phyloP scores from a whole-genome alignment of 2,113 vertebrate genomes.

The Pao palembangensis region DNA sequence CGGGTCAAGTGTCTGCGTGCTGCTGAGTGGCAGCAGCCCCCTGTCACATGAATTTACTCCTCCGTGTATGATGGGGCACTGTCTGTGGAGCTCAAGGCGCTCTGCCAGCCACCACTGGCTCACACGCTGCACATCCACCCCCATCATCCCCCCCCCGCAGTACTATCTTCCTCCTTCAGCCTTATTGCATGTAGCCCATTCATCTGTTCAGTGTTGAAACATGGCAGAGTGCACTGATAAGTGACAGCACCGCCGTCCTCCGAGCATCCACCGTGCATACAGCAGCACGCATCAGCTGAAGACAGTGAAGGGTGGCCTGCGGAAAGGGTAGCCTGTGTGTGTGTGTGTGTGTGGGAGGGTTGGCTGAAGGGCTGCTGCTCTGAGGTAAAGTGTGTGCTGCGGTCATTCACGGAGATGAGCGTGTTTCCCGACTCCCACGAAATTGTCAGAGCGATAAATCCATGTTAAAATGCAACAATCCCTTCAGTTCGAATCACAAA shows the following conservation, averaged over 20 bases:
- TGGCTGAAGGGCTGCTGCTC: slow-evolving; percentile 7
- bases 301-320: slow-evolving; percentile 19
- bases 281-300: slow-evolving; percentile 32
- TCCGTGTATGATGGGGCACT: slow-evolving; percentile 52
- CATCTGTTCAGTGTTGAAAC: slow-evolving; percentile 69
- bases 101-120: slow-evolving; percentile 15
- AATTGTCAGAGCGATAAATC: slow-evolving; percentile 25
- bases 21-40: slow-evolving; percentile 58
- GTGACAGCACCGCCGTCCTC: slow-evolving; percentile 57
- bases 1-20: slow-evolving; percentile 44
- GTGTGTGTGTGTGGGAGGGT: slow-evolving; percentile 2
- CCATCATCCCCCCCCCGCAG: slow-evolving; percentile 18
- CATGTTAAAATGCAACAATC: slow-evolving; percentile 22
- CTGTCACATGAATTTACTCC: slow-evolving; percentile 65
- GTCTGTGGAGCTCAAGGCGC: slow-evolving; percentile 52
- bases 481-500: slow-evolving; percentile 26
- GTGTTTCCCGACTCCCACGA: slow-evolving; percentile 35
- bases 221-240: slow-evolving; percentile 51
- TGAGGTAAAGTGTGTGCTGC: slow-evolving; percentile 32
- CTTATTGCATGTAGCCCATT: slow-evolving; percentile 65
- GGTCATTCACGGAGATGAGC: slow-evolving; percentile 29
- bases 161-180: slow-evolving; percentile 47
- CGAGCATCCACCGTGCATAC: slow-evolving; percentile 24
- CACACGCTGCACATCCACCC: background rate
- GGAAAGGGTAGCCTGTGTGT: slow-evolving; percentile 4